Evolutionary conservation across 2,888 invertebrate genomes (phyloP), one percentile per base, ranked within the genome.

Genomic region (Labia minor): DNA sequence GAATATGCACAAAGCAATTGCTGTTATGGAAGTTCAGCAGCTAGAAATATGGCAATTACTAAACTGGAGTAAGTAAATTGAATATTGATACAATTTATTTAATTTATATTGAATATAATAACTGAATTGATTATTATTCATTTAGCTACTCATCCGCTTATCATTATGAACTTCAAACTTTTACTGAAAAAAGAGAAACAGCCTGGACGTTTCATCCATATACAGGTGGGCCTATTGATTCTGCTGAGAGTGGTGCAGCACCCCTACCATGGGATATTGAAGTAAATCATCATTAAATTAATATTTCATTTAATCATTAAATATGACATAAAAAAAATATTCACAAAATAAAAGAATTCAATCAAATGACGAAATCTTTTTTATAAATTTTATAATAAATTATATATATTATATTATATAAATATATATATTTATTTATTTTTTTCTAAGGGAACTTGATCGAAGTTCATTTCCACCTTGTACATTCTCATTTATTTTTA

Each of bases 111-210:
- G n/a, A n/a, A n/a, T n/a, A n/a, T n/a, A n/a, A n/a, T n/a, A n/a
- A n/a, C n/a, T n/a, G n/a, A n/a, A n/a, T n/a, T n/a, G n/a, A n/a
- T 8, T 33, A 8, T 33, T 33, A 33, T 33, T 33, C 11, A 8
- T 33, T 82, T 20, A 73, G 77, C 61, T 78, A 79, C 67, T 75
- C 78, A 19, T 78, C 77, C 67, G 81, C 81, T 62, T 81, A 80
- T 72, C 81, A 81, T 73, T 82, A 82, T 71, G 77, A 79, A 21
- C 73, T 82, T 68, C 80, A 82, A 72, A 81, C 81, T 8, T 81
- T 79, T 73, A 79, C 79, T 3, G 82, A 82, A 72, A 77, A 77
- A 61, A 74, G 82, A 61, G 77, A 79, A 68, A 80, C 80, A 4
- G 74, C 77, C n/a, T 82, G 81, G 81, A 76, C 79, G 0, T 79